Percentiles rank a stretch among this genome's conserved stretches.
These are phyloP conservation scores for Coilia nasus DNA, from an alignment of 2,797 vertebrate species.

Conservation along the genomic window DNA sequence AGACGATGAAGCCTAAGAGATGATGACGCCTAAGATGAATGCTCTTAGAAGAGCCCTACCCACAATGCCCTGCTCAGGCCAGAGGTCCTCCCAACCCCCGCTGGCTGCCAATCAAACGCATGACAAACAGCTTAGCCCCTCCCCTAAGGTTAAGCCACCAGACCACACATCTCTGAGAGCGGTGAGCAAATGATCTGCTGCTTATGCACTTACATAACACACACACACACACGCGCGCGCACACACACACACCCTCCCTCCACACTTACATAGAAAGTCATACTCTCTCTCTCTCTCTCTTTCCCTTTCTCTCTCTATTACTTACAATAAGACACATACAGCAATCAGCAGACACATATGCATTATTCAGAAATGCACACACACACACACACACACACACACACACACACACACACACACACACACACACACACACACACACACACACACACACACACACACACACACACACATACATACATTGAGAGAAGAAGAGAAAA, in stretches of 20 bases:
- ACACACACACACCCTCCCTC: background rate
- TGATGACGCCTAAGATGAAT: background rate
- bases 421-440: background rate
- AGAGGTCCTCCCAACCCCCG: background rate
- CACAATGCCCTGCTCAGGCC: constrained; percentile 5
- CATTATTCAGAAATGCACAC: no score
- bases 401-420: background rate
- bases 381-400: background rate
- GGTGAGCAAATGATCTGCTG: background rate
- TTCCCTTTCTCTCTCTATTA: no score
- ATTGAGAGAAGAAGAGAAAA: background rate
- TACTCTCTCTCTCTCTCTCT: no score
- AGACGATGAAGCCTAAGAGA: background rate
- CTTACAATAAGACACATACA: no score
- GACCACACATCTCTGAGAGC: background rate
- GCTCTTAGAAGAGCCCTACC: background rate
- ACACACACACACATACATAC: background rate
- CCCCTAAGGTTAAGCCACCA: background rate
- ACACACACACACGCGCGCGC: background rate
- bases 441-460: background rate
- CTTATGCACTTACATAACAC: constrained; percentile 18
- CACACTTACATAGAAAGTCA: background rate
- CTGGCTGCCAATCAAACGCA: constrained; percentile 1
- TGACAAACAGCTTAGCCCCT: background rate
- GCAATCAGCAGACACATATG: no score